Evolutionary conservation across 1,140 invertebrate genomes (phyloP), one percentile per base, ranked within the genome.

Genomic region (Drosophila pseudoananassae): DNA sequence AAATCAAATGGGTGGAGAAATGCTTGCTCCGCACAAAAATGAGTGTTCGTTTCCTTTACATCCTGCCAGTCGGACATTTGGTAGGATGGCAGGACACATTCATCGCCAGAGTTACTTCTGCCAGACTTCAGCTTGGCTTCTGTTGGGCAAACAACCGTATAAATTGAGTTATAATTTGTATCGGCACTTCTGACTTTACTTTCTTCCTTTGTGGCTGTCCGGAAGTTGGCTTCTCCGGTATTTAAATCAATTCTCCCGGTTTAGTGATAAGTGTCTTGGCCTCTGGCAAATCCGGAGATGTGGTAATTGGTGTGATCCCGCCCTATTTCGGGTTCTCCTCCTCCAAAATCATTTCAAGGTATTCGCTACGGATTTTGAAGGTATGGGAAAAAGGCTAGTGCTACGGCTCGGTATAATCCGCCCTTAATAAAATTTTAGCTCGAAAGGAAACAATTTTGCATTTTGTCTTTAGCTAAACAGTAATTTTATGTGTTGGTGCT

Each of bases 161-260:
- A 84, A 84, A 84, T 84, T 84, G 80, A 84, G 80, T 69, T 84
- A 68, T 79, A 84, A 84, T 84, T 84, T 73, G 60, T 68, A 76
- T 71, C 54, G 29, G 53, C 40, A 52, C 36, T 40, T 10, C 54
- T 60, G 25, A 45, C 38, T 60, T 27, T 38, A 9, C 40, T 46
- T 46, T 9, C 23, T 50, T 31, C 40, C 51, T 54, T 52, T 47
- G 31, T 40, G 31, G 23, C 36, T 45, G 25, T 68, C 59, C 71
- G 61, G 71, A 64, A 33, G 49, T 71, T 80, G 65, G 59, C 59
- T 58, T 69, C 61, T 74, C 40, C 45, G 78, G 77, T 78, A 82
- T 82, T 82, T 69, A 78, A 82, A 82, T 82, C 68, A 77, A 77
- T 82, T 68, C 78, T 31, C 52, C 54, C 27, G 17, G n/a, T 59